Base-by-base conservation (phyloP, 2,113 vertebrate genomes). In the Festucalex cinctus region DNA sequence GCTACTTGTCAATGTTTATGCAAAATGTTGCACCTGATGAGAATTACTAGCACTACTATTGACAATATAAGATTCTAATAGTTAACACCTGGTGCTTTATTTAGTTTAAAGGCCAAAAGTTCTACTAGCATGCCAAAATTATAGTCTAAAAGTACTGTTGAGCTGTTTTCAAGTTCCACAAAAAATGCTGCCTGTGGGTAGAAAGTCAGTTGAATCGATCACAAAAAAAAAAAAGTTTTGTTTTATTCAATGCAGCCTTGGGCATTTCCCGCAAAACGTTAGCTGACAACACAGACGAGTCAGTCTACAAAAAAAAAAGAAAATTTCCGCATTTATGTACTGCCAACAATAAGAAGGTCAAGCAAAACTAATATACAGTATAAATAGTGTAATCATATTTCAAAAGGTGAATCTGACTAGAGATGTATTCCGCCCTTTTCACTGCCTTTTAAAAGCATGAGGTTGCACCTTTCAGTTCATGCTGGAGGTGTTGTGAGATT, bases 211-310 rank as follows among this genome's bases (percentile, higher is more conserved):
- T 32, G 10, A 10, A 65, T 75, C 66, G n/a, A 74, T 57, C 56
- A 41, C 10, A 74, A 60, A 56, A 66, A 68, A 66, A 68, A 24
- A 58, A 24, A 28, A 32, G 8, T 10, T 70, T 16, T 69, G 62
- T 77, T 77, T 73, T 76, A 80, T 84, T 79, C 41, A 82, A 66
- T 9, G 1, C 7, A 53, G 76, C 84, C 76, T 56, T 67, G 63
- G 63, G 76, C 78, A 1, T 24, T 46, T 65, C 48, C 32, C 71
- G 70, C 62, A 75, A 66, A 60, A 39, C 43, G 66, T 28, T 43
- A 54, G 56, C 56, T 65, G 51, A 22, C 63, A 58, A 61, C 81
- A 83, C 43, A 60, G 37, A 57, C 46, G 17, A 71, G 41, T 22
- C 46, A 56, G 44, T 46, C 37, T 44, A 51, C 22, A 65, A 13